Conservation (phyloP, 2,888 invertebrate species). For the Clunio marinus region DNA sequence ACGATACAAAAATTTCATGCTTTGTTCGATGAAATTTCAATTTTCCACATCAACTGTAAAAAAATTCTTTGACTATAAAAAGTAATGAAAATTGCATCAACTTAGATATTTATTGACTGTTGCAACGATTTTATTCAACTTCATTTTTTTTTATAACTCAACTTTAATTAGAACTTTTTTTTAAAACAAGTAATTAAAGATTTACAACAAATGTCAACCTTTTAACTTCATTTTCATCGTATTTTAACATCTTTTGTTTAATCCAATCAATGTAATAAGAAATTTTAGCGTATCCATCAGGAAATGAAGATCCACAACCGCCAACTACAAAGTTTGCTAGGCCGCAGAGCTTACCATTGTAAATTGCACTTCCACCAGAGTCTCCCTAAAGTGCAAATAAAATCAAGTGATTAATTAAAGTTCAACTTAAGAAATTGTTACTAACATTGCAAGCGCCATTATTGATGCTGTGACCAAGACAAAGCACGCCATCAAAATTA, state of each 20-base stretch:
- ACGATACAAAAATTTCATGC: no score
- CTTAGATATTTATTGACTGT: no score
- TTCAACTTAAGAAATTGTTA: background rate
- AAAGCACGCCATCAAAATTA: constrained; percentile 44
- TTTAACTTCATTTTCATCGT: no score
- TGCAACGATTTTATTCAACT: no score
- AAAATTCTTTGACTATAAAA: no score
- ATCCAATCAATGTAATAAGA: constrained; percentile 39
- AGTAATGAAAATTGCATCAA: no score
- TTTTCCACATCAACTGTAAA: no score
- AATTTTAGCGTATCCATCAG: constrained; percentile 48
- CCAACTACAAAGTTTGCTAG: constrained; percentile 46
- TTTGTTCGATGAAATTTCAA: no score
- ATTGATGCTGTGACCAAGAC: constrained; percentile 43
- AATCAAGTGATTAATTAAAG: background rate
- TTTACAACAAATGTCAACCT: no score
- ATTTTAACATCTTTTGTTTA: background rate
- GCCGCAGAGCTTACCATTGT: constrained; percentile 44
- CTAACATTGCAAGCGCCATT: constrained; percentile 47
- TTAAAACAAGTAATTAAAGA: no score
- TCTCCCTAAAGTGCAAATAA: constrained; percentile 41
- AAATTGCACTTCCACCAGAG: constrained; percentile 49
- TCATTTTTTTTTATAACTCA: no score
- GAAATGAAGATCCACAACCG: constrained; percentile 44
- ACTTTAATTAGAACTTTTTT: no score